Base-by-base conservation (phyloP, 2,888 invertebrate species). In the Rhingia campestris region DNA sequence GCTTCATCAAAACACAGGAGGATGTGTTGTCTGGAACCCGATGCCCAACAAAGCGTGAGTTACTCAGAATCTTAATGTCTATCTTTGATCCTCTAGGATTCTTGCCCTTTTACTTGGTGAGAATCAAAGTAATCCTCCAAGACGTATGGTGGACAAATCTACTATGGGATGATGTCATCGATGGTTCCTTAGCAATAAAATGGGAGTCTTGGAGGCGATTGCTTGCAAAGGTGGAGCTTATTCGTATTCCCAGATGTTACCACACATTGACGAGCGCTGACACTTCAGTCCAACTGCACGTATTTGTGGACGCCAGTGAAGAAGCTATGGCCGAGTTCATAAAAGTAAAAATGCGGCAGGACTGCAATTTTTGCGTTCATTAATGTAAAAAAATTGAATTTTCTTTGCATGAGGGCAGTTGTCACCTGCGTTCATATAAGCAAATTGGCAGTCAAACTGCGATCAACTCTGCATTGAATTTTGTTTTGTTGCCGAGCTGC, bases 71-170 rank as follows among this genome's bases (percentile, higher is more conserved):
- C 32, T 6, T 85, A 6, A 80, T 86, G 80, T 70, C 79, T 9
- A 82, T 82, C 7, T 85, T 86, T 58, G 81, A 85, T 53, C 85
- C 86, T 4, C 41, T 86, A 51, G 86, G 84, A 0, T 43, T 84
- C 30, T 47, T 81, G 49, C 32, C 81, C 0, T 72, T 61, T 64
- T 81, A 61, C 51, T 33, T 69, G 30, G 63, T 82, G n/a, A 53
- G 59, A 33, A 59, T 81, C 12, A 87, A 86, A 82, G 82, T 85
- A 35, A 30, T 86, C 0, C 47, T 87, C 6, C 81, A 6, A 70
- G 2, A 22, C 22, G 22, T 22, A 22, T 22, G 2, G 22, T 2
- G 22, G 22, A 22, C 12, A 2, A 64, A 41, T 9, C 66, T 54
- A 30, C 61, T 32, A 6, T 86, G 86, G 76, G 82, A 81, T 32